These are phyloP conservation scores for Drosophila baimaii DNA, from an alignment of 1,140 invertebrate genomes.

Conservation along the genomic window DNA sequence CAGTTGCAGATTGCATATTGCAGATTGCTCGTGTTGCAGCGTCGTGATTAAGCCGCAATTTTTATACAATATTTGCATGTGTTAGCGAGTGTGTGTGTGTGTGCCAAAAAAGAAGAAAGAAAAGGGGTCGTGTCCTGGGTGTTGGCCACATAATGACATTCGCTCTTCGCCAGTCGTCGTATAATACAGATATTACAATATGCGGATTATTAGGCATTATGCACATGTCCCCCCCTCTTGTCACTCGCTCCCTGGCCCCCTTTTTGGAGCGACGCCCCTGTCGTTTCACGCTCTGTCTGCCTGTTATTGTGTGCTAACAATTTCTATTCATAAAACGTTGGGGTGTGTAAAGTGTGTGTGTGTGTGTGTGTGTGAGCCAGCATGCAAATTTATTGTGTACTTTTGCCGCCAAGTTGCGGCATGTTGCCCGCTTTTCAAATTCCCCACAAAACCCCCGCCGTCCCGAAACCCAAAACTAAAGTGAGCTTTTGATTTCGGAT, in stretches of 20 bases:
- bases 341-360: conserved; percentile 17
- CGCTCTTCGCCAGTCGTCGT: conserved; percentile 52
- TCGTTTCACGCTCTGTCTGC: conserved; percentile 38
- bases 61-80: conserved; percentile 74
- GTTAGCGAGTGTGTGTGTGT: conserved; percentile 6
- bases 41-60: conserved; percentile 78
- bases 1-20: conserved; percentile 51
- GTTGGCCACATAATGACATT: conserved; percentile 70
- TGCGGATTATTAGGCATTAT: conserved; percentile 83
- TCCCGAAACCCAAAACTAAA: conserved; percentile 27
- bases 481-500: conserved; percentile 73
- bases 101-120: neutral
- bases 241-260: neutral
- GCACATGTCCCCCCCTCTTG: conserved; percentile 44
- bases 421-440: conserved; percentile 36
- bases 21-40: conserved; percentile 52
- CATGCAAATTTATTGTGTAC: conserved; percentile 81
- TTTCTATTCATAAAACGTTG: conserved; percentile 74
- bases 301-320: conserved; percentile 74
- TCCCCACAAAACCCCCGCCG: neutral
- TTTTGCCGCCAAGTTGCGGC: conserved; percentile 73
- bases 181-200: conserved; percentile 82
- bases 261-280: conserved; percentile 1
- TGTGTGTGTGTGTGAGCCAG: conserved; percentile 45
- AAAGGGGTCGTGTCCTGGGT: conserved; percentile 2